Evolutionary conservation across 2,113 vertebrate species (phyloP), one percentile per base, ranked within the genome.

Genomic region (Porphyrio hochstetteri): DNA sequence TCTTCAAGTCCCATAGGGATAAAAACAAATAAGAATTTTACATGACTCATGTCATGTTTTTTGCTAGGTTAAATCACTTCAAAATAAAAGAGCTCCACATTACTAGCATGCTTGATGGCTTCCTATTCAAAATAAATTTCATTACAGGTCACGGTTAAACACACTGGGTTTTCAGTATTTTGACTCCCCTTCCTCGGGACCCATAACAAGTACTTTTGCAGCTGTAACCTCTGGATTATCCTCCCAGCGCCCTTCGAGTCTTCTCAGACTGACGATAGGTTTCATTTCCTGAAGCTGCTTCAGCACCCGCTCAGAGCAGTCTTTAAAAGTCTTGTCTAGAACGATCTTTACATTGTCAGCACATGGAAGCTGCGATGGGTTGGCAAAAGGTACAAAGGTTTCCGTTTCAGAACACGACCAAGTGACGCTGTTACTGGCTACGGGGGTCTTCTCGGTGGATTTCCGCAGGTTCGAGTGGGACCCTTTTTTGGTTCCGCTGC

Each of bases 261-360:
- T 99, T 76, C 98, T 98, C 93, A 99, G 96, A 65, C 98, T 97
- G 93, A 99, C 98, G 6, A 98, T 97, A 71, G 99, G 99, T 95
- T 98, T 98, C 98, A 99, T 99, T 96, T 99, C 98, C 97, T 99
- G 99, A 97, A 99, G 98, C 63, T 99, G 99, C 95, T 98, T 99
- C 92, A 99, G 96, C 93, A 98, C 95, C 36, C 92, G 91, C 82
- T 99, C 98, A 52, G 97, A 92, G 82, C 98, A 98, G 69, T 98
- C 97, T 57, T 98, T 98, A 77, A 98, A 97, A 89, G 98, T 95
- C 57, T 98, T 97, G 65, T 99, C 98, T 95, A 99, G 97, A 85
- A 98, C 98, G 76, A 99, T 99, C 94, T 98, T 99, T 57, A 99
- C 98, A 56, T 98, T 99, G 46, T 96, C 96, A 24, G 98, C 98